Evolutionary conservation across 1,140 invertebrate species (phyloP).

Genomic region (Neodiprion virginianus): DNA sequence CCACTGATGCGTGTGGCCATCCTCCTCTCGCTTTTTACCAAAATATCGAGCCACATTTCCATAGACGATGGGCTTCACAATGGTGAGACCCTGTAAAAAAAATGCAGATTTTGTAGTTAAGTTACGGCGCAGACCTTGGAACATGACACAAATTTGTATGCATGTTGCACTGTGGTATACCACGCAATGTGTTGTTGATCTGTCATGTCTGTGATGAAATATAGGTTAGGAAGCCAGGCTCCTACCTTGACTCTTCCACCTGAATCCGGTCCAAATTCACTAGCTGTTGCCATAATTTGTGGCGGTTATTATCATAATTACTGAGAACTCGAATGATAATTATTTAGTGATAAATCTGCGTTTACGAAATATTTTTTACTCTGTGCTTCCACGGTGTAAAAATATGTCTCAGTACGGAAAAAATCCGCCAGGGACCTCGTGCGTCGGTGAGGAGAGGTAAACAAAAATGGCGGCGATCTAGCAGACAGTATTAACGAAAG

Average conservation of each 20-base stretch:
- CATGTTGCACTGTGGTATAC: slow-evolving; percentile 8
- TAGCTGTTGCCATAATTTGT: slow-evolving; percentile 67
- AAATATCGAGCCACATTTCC: slow-evolving; percentile 96
- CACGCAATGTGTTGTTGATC: slow-evolving; percentile 26
- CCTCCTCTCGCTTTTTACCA: slow-evolving; percentile 97
- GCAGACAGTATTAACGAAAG: no score
- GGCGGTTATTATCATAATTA: slow-evolving; percentile 13
- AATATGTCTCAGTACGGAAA: no score
- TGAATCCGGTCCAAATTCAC: slow-evolving; percentile 83
- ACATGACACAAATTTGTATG: slow-evolving; percentile 15
- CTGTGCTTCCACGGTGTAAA: no score
- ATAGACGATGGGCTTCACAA: slow-evolving; percentile 97
- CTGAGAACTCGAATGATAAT: neutral
- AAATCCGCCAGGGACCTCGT: no score
- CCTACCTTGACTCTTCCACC: slow-evolving; percentile 79
- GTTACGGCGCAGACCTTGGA: slow-evolving; percentile 21
- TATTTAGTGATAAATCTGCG: no score
- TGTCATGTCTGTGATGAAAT: slow-evolving; percentile 17
- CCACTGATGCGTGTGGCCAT: slow-evolving; percentile 99
- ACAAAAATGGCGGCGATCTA: no score
- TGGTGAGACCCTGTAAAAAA: slow-evolving; percentile 77
- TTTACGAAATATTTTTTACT: no score
- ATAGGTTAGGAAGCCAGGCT: neutral
- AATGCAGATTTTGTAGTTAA: slow-evolving; percentile 25
- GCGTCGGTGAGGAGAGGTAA: no score